Conservation (phyloP, 2,888 invertebrate genomes). For the Dioctria rufipes region DNA sequence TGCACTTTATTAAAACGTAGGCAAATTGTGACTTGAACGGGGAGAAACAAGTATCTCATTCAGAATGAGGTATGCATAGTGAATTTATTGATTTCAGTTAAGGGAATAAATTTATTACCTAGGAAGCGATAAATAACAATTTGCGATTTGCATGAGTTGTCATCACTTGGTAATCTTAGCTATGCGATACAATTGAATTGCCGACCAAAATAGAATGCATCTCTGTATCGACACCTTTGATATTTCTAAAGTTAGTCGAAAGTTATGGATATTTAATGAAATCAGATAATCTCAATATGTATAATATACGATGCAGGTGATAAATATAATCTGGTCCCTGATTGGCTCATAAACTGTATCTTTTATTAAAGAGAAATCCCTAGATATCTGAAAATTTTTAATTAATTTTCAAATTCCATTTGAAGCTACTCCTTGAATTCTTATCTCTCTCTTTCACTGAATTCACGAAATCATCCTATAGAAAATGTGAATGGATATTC, state of each 20-base stretch:
- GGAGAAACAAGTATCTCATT: background rate
- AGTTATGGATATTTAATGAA: slow-evolving; percentile 38
- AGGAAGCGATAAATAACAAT: slow-evolving; percentile 52
- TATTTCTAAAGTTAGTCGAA: background rate
- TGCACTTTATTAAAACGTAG: slow-evolving; percentile 36
- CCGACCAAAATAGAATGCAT: background rate
- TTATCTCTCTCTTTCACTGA: too few species aligned
- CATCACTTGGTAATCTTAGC: slow-evolving; percentile 20
- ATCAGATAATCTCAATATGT: background rate
- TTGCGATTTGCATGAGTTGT: slow-evolving; percentile 42
- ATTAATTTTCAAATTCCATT: too few species aligned
- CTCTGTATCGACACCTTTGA: background rate
- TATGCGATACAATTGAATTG: background rate
- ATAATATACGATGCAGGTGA: too few species aligned
- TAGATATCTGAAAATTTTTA: too few species aligned
- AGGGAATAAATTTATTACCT: slow-evolving; percentile 37
- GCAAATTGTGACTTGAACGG: slow-evolving; percentile 35
- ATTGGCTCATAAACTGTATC: too few species aligned
- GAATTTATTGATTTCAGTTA: slow-evolving; percentile 48
- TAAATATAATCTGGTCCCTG: too few species aligned
- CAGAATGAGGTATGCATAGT: slow-evolving; percentile 23
- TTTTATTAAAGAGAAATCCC: too few species aligned
- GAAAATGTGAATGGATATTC: too few species aligned
- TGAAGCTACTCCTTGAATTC: too few species aligned
- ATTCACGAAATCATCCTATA: too few species aligned